Percentiles rank a stretch among this genome's conserved stretches.
phyloP scores from a whole-genome alignment of 2,888 invertebrate genomes.

The Beris morrisii region DNA sequence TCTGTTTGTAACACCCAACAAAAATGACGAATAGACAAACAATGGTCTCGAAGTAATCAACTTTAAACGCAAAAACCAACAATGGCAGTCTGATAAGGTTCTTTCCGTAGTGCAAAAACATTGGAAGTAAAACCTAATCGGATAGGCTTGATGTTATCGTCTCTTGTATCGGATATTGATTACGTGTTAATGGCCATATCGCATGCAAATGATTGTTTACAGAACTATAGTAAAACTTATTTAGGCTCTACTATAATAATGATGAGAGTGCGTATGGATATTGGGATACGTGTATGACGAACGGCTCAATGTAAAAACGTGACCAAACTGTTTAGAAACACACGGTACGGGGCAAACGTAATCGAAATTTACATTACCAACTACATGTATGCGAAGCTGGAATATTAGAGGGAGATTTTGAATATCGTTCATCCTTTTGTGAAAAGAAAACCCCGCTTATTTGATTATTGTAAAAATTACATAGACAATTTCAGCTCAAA shows the following conservation, averaged over 20 bases:
- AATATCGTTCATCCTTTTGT: no score
- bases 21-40: no score
- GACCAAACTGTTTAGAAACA: not conserved
- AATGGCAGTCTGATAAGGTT: not conserved
- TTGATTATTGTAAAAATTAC: no score
- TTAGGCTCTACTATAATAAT: not conserved
- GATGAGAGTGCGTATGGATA: constrained; percentile 9
- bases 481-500: no score
- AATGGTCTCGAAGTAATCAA: no score
- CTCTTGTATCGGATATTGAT: constrained; percentile 35
- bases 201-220: constrained; percentile 38
- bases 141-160: constrained; percentile 31
- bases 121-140: constrained; percentile 16
- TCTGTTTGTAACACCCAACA: no score
- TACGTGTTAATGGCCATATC: constrained; percentile 37
- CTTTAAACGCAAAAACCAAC: no score
- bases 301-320: constrained; percentile 5
- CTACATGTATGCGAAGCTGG: no score
- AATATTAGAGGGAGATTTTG: no score
- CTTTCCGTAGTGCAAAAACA: constrained; percentile 3
- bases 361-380: no score
- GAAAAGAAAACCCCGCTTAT: no score
- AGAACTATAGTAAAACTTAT: constrained; percentile 1
- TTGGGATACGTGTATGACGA: constrained; percentile 7
- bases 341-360: no score